Base-by-base conservation (phyloP, 1,140 invertebrate genomes). In the Onthophagus taurus region DNA sequence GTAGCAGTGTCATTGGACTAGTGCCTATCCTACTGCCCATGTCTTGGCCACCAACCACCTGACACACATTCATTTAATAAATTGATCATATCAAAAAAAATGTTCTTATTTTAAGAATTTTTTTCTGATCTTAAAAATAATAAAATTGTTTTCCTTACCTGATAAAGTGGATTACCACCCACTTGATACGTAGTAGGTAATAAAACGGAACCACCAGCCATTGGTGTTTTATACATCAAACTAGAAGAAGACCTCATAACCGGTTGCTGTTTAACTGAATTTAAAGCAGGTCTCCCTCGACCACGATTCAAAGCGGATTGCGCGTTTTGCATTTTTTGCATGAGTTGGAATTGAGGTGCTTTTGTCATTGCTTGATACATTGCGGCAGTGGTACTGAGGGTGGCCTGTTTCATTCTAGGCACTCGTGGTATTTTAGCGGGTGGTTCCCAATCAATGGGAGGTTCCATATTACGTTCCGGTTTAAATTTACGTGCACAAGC, bases 401-500 rank as follows among this genome's bases (percentile, higher is more conserved):
- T 65, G 52, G 35, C 66, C 12, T 54, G 68, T 50, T 75, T 66
- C 43, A 73, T 68, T 31, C 75, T 70, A 47, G 74, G 69, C 42
- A 84, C 67, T 66, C 81, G 74, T 30, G 88, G 85, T 67, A 93
- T 90, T 66, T 93, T 92, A 2, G 89, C 89, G 2, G 90, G 89
- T 1, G 87, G 86, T 60, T 93, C 89, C 85, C 88, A 92, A 59
- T 93, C 89, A 6, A 78, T 65, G 0, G 86, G 78, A 4, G 90
- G 89, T 49, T 84, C 80, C 48, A 91, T 56, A 62, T 64, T 93
- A 19, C 78, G 69, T 42, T 91, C 88, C 0, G 85, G 80, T 61
- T 87, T 81, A 65, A 93, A 95, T 63, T 90, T 89, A 65, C 92
- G 92, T 12, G 78, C 74, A 68, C 93, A 97, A 3, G 88, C 81